Base-by-base conservation (phyloP, 2,113 vertebrate species). In the Salvelinus sp. region DNA sequence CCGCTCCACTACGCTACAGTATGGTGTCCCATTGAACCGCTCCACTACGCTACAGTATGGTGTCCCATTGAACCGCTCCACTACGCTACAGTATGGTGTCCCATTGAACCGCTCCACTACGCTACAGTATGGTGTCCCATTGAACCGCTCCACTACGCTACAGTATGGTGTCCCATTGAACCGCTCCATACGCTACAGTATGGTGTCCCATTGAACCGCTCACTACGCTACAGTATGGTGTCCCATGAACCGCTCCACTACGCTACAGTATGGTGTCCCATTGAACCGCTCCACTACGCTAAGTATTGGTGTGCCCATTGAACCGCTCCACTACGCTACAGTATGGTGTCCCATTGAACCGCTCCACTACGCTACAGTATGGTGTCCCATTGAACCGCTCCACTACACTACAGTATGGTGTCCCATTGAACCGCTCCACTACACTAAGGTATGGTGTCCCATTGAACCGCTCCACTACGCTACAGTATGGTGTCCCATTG, bases 231-330 rank as follows among this genome's bases (percentile, higher is more conserved):
- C 28, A 30, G 28, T 30, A 30, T 30, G 14, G 60, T 63, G 76
- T 88, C 83, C 78, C 81, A 73, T 74, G 79, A 57, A 62, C 38
- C 65, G 4, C 80, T 79, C 71, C 79, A 70, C 74, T 67, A 80
- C 78, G 80, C 66, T 33, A 63, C 28, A 30, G 28, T 30, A 30
- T 30, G 14, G 60, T 63, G 76, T 87, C 83, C 78, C 81, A 73
- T 74, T 78, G 79, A 57, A 62, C 38, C 65, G 4, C 80, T 79
- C 69, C 79, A 70, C 74, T 67, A 80, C 79, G 82, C 68, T 33
- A 63, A 30, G 28, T 30, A 30, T 30, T 30, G 14, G 60, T 63
- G 76, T 88, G n/a, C 83, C 78, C 81, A 73, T 30, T 30, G 28
- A 30, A 30, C 3, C 3, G 28, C 28, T 30, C 28, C 28, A 30